These are phyloP conservation scores for Centropyge bicolor DNA, from an alignment of 2,797 vertebrate genomes.

Conservation along the genomic window DNA sequence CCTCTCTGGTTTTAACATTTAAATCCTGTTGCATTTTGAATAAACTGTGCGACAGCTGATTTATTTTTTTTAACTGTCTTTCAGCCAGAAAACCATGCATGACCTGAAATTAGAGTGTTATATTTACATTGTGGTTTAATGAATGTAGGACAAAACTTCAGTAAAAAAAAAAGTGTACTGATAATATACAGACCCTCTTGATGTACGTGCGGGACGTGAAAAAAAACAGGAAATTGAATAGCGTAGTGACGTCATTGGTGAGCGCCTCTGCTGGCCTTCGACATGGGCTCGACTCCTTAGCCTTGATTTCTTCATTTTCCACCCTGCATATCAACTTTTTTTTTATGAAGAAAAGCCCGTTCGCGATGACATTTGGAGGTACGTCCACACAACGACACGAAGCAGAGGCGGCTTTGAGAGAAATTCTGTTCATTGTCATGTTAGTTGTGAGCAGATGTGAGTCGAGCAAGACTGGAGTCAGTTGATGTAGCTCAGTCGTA, in stretches of 20 bases:
- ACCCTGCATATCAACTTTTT: slow-evolving; percentile 66
- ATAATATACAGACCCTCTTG: rapidly evolving
- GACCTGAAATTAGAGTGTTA: rapidly evolving
- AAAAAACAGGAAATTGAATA: slow-evolving; percentile 72
- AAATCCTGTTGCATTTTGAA: background rate
- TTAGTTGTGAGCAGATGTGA: slow-evolving; percentile 46
- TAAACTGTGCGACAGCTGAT: background rate
- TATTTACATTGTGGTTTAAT: background rate
- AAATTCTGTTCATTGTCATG: slow-evolving; percentile 18
- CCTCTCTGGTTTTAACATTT: background rate
- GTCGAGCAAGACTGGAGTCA: slow-evolving; percentile 56
- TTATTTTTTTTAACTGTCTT: background rate
- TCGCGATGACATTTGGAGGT: slow-evolving; percentile 88
- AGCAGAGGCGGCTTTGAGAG: background rate
- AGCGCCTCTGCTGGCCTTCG: slow-evolving; percentile 87
- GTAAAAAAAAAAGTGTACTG: background rate
- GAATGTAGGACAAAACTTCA: background rate
- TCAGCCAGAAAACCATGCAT: background rate
- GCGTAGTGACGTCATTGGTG: slow-evolving; percentile 82
- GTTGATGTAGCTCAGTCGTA: slow-evolving; percentile 56
- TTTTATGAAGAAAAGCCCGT: slow-evolving; percentile 48
- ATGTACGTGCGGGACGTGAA: slow-evolving; percentile 1
- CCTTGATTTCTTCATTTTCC: slow-evolving; percentile 81
- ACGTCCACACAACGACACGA: slow-evolving; percentile 39
- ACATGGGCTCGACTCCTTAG: slow-evolving; percentile 85